phyloP scores from a whole-genome alignment of 1,140 invertebrate genomes.

The Chionoecetes opilio region DNA sequence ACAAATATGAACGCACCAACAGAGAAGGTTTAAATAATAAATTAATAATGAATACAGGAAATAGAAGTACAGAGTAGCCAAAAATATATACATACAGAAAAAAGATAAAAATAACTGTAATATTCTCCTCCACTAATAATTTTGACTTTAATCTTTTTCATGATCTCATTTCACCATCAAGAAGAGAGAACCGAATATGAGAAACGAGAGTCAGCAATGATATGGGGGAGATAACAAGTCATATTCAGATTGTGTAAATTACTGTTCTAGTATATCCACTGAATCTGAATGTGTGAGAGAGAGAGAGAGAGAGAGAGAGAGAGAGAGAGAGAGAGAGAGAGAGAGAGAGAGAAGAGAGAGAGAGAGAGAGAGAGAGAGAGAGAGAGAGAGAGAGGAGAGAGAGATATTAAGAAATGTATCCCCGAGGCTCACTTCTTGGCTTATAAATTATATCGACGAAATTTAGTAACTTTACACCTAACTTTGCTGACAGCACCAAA shows the following conservation, averaged over 20 bases:
- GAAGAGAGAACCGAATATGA: background rate
- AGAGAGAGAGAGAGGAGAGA: background rate
- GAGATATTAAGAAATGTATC: background rate
- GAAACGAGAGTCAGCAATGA: background rate
- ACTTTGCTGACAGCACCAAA: background rate
- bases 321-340: background rate
- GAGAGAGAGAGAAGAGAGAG: conserved; percentile 33
- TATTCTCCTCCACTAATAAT: too few species aligned
- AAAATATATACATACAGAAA: too few species aligned
- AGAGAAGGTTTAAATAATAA: too few species aligned
- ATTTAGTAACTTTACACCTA: too few species aligned
- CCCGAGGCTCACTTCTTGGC: too few species aligned
- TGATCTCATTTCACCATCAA: too few species aligned
- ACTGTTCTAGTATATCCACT: background rate
- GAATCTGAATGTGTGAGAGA: background rate
- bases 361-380: background rate
- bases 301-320: conserved; percentile 17
- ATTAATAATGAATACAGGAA: too few species aligned
- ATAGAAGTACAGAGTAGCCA: too few species aligned
- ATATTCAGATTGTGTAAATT: background rate
- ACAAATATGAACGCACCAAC: too few species aligned
- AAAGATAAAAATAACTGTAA: too few species aligned
- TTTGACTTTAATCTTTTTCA: too few species aligned
- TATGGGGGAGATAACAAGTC: background rate
- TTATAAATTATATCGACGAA: too few species aligned